Percentiles rank a stretch among this genome's conserved stretches.
Evolutionary conservation across 2,888 invertebrate genomes (phyloP).

Genomic region (Agriotes lineatus): DNA sequence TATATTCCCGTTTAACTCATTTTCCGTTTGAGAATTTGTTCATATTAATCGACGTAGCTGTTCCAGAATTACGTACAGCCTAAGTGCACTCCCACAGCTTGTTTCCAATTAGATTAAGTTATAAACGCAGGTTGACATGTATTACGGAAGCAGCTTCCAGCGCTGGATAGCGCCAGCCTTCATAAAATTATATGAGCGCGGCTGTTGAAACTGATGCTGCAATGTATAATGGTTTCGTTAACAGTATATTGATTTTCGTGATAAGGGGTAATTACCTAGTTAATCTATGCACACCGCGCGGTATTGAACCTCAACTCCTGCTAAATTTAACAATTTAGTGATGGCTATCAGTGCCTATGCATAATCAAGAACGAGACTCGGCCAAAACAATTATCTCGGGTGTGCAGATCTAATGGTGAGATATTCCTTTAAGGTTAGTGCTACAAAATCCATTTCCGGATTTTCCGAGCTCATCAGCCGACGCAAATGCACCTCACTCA

Average conservation of each 20-base stretch:
- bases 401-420: conserved; percentile 19
- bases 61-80: too few species aligned
- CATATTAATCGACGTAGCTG: too few species aligned
- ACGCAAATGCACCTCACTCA: too few species aligned
- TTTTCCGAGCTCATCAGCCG: not conserved
- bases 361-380: conserved; percentile 16
- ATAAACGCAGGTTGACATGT: not conserved
- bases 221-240: conserved; percentile 31
- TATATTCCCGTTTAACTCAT: too few species aligned
- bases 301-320: conserved; percentile 15
- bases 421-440: conserved; percentile 1
- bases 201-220: conserved; percentile 27
- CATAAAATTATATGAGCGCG: conserved; percentile 32
- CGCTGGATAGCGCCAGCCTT: conserved; percentile 1
- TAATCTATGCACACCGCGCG: conserved; percentile 21
- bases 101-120: conserved; percentile 16
- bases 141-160: not conserved
- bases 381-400: conserved; percentile 12
- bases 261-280: conserved; percentile 35
- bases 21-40: too few species aligned
- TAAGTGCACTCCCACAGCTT: not conserved
- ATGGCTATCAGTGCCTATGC: conserved; percentile 15
- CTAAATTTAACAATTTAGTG: conserved; percentile 20
- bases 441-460: conserved; percentile 6
- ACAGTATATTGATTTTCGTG: conserved; percentile 38